Conservation (phyloP, 2,888 invertebrate species). For the Malacosoma neustria region DNA sequence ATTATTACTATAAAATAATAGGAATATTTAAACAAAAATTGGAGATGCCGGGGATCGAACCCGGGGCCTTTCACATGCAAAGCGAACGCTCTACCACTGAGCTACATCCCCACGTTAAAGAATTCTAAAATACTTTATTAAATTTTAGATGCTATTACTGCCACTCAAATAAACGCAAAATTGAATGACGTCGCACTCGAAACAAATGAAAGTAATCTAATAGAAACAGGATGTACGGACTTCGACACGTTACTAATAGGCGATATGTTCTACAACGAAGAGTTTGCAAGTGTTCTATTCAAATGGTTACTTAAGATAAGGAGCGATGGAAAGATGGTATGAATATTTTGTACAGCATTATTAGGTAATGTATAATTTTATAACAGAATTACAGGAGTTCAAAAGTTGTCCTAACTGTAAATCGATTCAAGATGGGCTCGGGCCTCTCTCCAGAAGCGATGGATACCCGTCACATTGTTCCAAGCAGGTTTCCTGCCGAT, state of each 20-base stretch:
- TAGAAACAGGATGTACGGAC: slow-evolving; percentile 43
- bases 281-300: slow-evolving; percentile 66
- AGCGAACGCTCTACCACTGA: slow-evolving; percentile 99
- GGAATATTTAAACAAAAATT: slow-evolving; percentile 33
- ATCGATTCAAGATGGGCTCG: too few relatives aligned
- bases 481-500: too few relatives aligned
- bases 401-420: too few relatives aligned
- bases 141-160: slow-evolving; percentile 65
- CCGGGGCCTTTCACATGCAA: slow-evolving; percentile 99
- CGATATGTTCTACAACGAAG: slow-evolving; percentile 81
- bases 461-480: too few relatives aligned
- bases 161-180: slow-evolving; percentile 64
- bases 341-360: too few relatives aligned
- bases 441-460: too few relatives aligned
- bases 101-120: slow-evolving; percentile 83
- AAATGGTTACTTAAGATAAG: slow-evolving; percentile 63
- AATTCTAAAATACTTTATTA: slow-evolving; percentile 29
- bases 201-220: slow-evolving; percentile 50
- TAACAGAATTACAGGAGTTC: too few relatives aligned
- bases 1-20: too few relatives aligned
- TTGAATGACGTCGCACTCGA: slow-evolving; percentile 54
- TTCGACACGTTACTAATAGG: slow-evolving; percentile 79
- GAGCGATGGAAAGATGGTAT: slow-evolving; percentile 40
- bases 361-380: too few relatives aligned
- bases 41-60: slow-evolving; percentile 98